Evolutionary conservation across 2,888 invertebrate species (phyloP).

Genomic region (Macrophya annulata): DNA sequence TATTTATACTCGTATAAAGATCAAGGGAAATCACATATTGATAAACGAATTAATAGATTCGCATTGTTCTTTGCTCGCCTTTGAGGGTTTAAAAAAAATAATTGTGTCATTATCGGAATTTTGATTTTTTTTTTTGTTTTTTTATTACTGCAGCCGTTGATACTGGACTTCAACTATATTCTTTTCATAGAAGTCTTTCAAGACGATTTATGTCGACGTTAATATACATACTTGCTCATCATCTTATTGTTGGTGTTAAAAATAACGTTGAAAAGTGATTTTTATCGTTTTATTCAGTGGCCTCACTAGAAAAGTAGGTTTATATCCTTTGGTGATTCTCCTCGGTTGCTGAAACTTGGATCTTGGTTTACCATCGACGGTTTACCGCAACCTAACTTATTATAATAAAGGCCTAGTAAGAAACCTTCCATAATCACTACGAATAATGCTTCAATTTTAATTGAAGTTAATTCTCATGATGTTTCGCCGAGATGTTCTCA

Average conservation of each 20-base stretch:
- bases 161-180: background rate
- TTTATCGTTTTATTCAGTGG: slow-evolving; percentile 47
- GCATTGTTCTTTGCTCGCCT: background rate
- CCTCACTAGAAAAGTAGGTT: slow-evolving; percentile 38
- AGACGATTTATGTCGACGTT: background rate
- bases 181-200: background rate
- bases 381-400: background rate
- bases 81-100: background rate
- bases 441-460: slow-evolving; percentile 15
- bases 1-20: background rate
- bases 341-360: background rate
- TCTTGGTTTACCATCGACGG: background rate
- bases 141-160: background rate
- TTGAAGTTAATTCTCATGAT: slow-evolving; percentile 6
- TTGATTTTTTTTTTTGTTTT: too few species aligned
- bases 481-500: background rate
- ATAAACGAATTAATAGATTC: background rate
- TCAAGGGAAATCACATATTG: background rate
- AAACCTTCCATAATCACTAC: background rate
- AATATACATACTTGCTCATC: background rate
- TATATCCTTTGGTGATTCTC: slow-evolving; percentile 18
- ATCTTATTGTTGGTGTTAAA: background rate
- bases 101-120: too few species aligned
- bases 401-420: slow-evolving; percentile 21
- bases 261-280: slow-evolving; percentile 11